Conservation (phyloP, 2,888 invertebrate species). For the Hofmannophila pseudospretella region DNA sequence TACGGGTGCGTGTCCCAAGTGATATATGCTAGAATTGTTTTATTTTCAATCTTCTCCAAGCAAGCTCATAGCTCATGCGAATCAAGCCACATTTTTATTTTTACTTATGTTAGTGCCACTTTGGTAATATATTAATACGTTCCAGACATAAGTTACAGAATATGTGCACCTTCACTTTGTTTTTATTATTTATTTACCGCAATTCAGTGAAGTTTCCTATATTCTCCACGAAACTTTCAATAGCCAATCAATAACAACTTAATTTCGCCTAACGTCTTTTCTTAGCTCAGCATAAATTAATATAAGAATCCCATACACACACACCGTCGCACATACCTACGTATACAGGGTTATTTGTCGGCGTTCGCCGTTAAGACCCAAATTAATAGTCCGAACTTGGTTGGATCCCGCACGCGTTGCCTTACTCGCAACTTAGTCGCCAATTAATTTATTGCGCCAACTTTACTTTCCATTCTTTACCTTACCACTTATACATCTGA, state of each 20-base stretch:
- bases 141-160: too few relatives aligned
- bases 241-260: neutral
- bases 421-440: conserved; percentile 63
- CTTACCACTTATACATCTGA: conserved; percentile 57
- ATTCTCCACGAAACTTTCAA: neutral
- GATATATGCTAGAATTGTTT: too few relatives aligned
- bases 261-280: conserved; percentile 2
- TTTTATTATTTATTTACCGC: too few relatives aligned
- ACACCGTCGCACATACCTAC: conserved; percentile 26
- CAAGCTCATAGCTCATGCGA: too few relatives aligned
- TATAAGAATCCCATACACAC: neutral
- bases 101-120: too few relatives aligned
- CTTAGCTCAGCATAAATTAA: conserved; percentile 9
- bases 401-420: conserved; percentile 54
- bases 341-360: conserved; percentile 51
- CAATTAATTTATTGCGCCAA: conserved; percentile 74
- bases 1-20: too few relatives aligned
- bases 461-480: conserved; percentile 74
- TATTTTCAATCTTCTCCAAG: too few relatives aligned
- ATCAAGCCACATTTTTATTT: too few relatives aligned
- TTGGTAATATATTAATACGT: too few relatives aligned
- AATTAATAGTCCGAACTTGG: conserved; percentile 75
- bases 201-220: neutral
- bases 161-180: too few relatives aligned
- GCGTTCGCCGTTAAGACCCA: conserved; percentile 57